Evolutionary conservation across 2,797 vertebrate species (phyloP).

Genomic region (Buphagus erythrorhynchus): DNA sequence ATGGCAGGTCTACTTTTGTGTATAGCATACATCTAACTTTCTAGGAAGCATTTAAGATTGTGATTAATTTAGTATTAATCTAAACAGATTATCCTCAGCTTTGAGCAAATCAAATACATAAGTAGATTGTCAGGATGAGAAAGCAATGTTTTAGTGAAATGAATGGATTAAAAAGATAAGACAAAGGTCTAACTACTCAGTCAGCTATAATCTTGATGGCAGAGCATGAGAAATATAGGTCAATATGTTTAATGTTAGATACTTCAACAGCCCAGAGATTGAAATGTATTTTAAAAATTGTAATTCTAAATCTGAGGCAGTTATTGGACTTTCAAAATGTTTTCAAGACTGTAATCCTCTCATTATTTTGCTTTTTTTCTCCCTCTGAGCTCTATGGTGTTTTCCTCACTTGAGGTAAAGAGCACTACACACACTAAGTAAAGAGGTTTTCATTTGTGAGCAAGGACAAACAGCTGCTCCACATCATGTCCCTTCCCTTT

Average conservation of each 20-base stretch:
- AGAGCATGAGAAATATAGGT: constrained; percentile 31
- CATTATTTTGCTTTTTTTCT: neutral
- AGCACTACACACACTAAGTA: no score
- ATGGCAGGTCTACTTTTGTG: neutral
- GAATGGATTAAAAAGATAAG: constrained; percentile 63
- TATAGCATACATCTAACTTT: neutral
- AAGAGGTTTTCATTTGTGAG: neutral
- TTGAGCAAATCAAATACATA: constrained; percentile 45
- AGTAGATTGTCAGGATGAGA: constrained; percentile 63
- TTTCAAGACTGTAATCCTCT: neutral
- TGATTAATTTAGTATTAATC: constrained; percentile 31
- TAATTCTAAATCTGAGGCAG: neutral
- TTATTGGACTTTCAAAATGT: neutral
- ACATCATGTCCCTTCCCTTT: neutral
- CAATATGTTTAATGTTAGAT: neutral
- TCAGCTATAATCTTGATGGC: constrained; percentile 31
- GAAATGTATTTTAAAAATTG: neutral
- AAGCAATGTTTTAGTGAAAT: constrained; percentile 47
- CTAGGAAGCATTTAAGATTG: neutral
- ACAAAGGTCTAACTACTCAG: constrained; percentile 23
- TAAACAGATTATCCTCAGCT: constrained; percentile 55
- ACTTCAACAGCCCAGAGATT: neutral
- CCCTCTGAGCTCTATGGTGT: neutral
- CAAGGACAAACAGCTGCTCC: neutral
- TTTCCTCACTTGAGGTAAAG: neutral